Conservation (phyloP, 2,113 vertebrate genomes). For the Poecile atricapillus region DNA sequence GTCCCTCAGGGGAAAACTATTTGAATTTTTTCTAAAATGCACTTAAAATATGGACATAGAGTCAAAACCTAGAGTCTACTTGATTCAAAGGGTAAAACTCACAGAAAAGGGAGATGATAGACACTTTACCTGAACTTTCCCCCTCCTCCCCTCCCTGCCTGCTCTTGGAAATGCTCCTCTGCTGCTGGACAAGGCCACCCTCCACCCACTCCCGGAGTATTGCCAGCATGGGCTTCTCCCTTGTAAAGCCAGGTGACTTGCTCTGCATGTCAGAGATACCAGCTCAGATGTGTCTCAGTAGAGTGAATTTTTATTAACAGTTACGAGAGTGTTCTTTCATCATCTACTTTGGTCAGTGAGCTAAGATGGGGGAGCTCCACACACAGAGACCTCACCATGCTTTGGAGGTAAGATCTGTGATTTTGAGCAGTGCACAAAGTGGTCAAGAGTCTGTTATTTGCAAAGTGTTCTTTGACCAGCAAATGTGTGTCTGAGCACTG, state of each 20-base stretch:
- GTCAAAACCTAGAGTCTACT: neutral
- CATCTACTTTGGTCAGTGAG: neutral
- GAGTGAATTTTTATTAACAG: neutral
- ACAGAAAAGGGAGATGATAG: neutral
- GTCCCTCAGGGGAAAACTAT: neutral
- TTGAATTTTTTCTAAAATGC: neutral
- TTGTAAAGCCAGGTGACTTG: neutral
- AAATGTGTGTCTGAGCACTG: neutral
- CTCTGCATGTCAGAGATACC: neutral
- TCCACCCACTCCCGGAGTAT: neutral
- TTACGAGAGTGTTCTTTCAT: neutral
- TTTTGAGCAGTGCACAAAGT: neutral
- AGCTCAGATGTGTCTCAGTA: neutral
- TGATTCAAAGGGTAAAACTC: neutral
- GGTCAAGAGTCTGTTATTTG: neutral
- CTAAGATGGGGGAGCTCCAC: neutral
- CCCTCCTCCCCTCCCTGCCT: neutral
- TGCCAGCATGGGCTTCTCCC: rapidly evolving
- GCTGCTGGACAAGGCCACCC: neutral
- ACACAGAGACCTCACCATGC: neutral
- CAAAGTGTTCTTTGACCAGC: neutral
- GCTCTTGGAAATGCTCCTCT: neutral
- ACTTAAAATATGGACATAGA: neutral
- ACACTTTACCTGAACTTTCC: neutral
- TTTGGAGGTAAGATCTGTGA: neutral